Evolutionary conservation across 2,888 invertebrate genomes (phyloP).

Genomic region (Pycnomerus fuliginosus): DNA sequence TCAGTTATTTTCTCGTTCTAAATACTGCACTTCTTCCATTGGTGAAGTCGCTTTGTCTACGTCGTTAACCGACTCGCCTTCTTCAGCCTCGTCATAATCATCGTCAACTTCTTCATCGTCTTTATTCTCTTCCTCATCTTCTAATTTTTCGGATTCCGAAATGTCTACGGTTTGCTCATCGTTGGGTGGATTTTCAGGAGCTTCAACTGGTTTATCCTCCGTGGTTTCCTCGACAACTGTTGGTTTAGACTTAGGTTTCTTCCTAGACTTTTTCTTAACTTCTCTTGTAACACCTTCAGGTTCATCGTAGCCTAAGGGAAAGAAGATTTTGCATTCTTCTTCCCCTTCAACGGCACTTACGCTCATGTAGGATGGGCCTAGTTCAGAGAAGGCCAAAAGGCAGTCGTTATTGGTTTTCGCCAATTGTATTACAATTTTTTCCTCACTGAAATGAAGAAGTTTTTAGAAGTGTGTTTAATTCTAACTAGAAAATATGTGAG

Average conservation of each 20-base stretch:
- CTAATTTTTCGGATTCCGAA: slow-evolving; percentile 24
- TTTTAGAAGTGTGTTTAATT: neutral
- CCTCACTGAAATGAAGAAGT: slow-evolving; percentile 55
- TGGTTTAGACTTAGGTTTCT: slow-evolving; percentile 40
- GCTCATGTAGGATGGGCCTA: slow-evolving; percentile 70
- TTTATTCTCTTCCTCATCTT: slow-evolving; percentile 32
- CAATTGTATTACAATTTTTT: slow-evolving; percentile 69
- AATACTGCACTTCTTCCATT: slow-evolving; percentile 45
- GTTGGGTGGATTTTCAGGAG: slow-evolving; percentile 24
- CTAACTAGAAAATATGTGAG: neutral
- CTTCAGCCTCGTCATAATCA: slow-evolving; percentile 35
- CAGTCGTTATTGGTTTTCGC: slow-evolving; percentile 64
- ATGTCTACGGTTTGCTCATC: slow-evolving; percentile 23
- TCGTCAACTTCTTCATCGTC: slow-evolving; percentile 40
- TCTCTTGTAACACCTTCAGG: slow-evolving; percentile 53
- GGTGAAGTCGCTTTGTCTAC: slow-evolving; percentile 60
- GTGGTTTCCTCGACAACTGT: slow-evolving; percentile 10
- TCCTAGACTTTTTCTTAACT: slow-evolving; percentile 58
- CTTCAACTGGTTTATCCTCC: slow-evolving; percentile 19
- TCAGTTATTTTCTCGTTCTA: no score
- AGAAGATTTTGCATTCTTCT: slow-evolving; percentile 65
- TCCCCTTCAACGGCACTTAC: slow-evolving; percentile 64
- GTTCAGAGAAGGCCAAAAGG: slow-evolving; percentile 61
- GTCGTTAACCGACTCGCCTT: slow-evolving; percentile 27
- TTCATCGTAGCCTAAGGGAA: slow-evolving; percentile 65